Evolutionary conservation across 2,113 vertebrate genomes (phyloP), one percentile per base, ranked within the genome.

Genomic region (Urocynchramus pylzowi): DNA sequence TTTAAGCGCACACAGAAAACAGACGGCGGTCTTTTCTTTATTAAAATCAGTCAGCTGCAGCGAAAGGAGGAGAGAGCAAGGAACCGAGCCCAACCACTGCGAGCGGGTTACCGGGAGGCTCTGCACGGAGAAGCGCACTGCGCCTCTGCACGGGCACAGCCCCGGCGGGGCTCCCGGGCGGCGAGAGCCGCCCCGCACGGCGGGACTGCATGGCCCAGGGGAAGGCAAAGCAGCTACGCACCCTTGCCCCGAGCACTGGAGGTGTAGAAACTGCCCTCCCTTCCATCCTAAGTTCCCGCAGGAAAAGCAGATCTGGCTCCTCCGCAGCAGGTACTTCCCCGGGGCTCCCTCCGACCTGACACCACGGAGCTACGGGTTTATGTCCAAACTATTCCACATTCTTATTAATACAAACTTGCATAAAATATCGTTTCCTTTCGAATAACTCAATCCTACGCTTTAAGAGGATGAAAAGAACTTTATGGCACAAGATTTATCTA

Each of bases 11-110:
- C 65, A 69, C 60, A 73, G 80, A 57, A 85, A 92, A 64, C 87
- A 86, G 85, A 84, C 78, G 57, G 75, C 57, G 61, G 42, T 50
- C 47, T 68, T 95, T 90, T 74, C 93, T 93, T 95, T 86, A 94
- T 90, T 97, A 92, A 89, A 80, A 67, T 78, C 44, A 89, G 50
- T 39, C 89, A 61, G 78, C 68, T 64, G 80, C 89, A 27, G 76
- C 15, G 30, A 74, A 28, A 54, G 53, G 31, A 70, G 44, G 26
- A n/a, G 52, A 50, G 69, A 9, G 24, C 37, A 39, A 56, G 59
- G 50, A 47, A 11, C 10, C 16, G 53, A 93, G 68, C 39, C 28
- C 83, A 7, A 2, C 10, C 39, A 50, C 79, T 79, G 60, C 27
- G 15, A 65, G 59, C 49, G 14, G 75, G 16, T 33, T 10, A 18